phyloP scores from a whole-genome alignment of 1,140 invertebrate genomes.

The Metaphire vulgaris region DNA sequence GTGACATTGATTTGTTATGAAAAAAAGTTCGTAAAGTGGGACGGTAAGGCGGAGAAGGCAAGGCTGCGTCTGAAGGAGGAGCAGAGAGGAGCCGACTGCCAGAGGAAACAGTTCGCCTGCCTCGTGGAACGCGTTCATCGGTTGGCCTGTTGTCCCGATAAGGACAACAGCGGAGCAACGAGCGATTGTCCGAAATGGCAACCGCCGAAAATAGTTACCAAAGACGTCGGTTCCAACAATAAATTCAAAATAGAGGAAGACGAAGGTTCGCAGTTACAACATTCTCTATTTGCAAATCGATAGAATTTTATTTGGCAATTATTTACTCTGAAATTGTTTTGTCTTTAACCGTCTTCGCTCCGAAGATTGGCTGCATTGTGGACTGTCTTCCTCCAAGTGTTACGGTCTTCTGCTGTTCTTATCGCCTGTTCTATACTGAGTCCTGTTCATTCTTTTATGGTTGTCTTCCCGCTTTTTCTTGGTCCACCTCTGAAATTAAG shows the following conservation, averaged over 20 bases:
- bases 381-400: too few relatives aligned
- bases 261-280: neutral
- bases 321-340: neutral
- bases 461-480: too few relatives aligned
- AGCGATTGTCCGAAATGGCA: too few relatives aligned
- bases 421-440: too few relatives aligned
- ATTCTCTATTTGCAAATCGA: neutral
- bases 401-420: too few relatives aligned
- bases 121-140: neutral
- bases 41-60: neutral
- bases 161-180: neutral
- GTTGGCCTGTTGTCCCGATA: neutral
- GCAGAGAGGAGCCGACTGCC: neutral
- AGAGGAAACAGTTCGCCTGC: neutral
- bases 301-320: neutral
- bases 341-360: too few relatives aligned
- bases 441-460: too few relatives aligned
- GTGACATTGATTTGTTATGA: neutral
- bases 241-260: neutral
- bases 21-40: neutral
- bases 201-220: too few relatives aligned
- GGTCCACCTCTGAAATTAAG: too few relatives aligned
- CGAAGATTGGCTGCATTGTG: too few relatives aligned
- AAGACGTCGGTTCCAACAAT: too few relatives aligned
- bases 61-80: neutral